Evolutionary conservation across 2,888 invertebrate species (phyloP), one percentile per base, ranked within the genome.

Genomic region (Resseliella maxima): DNA sequence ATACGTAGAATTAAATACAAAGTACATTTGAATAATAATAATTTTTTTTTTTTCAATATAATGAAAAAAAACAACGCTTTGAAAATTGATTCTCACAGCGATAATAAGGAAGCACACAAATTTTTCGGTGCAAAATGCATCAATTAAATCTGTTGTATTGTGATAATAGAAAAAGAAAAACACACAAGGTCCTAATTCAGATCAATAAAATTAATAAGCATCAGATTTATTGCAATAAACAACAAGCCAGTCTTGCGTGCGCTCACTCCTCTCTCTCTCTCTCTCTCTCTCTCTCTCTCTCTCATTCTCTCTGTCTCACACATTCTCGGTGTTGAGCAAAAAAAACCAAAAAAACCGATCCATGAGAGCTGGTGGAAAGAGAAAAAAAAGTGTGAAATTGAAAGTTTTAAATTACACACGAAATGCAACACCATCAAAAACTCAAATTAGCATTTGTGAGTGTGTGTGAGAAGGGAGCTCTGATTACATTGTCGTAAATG

Each of bases 131-230:
- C 72, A 72, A 35, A 31, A 31, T 72, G 31, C n/a, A 15, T 72
- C 31, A 72, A 72, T 72, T 59, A 59, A 59, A 12, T 12, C 2
- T 18, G 31, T 35, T 31, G 72, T 72, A 41, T 41, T 5, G 41
- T 8, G 41, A 41, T 41, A 41, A 41, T 41, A 41, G 41, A 41
- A 12, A 41, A 12, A 12, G 41, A 41, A 12, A 41, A 12, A 50
- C 12, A 21, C 21, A 50, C 12, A 50, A 18, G 15, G n/a, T 24
- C 59, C 15, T 31, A 72, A 72, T 31, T 72, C 72, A 72, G 72
- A 72, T 72, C 72, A 72, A 72, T 72, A 59, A n/a, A 59, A 59
- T 59, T 59, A 72, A 72, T 72, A 72, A 72, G 27, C 72, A 72
- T 72, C 72, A 35, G 31, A 31, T 72, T 72, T 72, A 72, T 72